Evolutionary conservation across 2,113 vertebrate species (phyloP).

Genomic region (Gavia stellata): DNA sequence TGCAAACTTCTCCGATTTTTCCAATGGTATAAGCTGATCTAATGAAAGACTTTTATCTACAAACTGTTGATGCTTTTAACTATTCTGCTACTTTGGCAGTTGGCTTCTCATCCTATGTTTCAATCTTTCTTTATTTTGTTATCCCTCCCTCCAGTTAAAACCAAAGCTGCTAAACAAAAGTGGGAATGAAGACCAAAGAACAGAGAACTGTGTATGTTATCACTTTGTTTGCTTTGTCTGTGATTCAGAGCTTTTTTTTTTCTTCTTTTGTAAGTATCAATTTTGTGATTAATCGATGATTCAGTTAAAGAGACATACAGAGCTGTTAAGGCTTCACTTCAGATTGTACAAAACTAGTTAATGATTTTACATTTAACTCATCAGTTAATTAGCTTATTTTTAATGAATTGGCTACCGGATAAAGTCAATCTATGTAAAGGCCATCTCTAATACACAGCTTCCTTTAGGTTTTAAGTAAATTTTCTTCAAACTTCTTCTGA

Average conservation of each 20-base stretch:
- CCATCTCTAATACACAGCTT: neutral
- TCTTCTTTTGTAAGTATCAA: neutral
- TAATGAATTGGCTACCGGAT: neutral
- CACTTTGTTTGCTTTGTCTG: neutral
- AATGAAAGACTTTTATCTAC: neutral
- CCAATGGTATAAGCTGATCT: neutral
- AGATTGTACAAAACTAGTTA: neutral
- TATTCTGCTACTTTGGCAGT: neutral
- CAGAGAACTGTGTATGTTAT: conserved; percentile 32
- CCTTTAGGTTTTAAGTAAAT: neutral
- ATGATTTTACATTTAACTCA: neutral
- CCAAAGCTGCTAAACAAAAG: conserved; percentile 21
- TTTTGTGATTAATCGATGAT: neutral
- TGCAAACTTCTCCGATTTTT: neutral
- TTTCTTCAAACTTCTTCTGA: neutral
- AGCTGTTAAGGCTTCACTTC: neutral
- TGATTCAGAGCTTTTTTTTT: neutral
- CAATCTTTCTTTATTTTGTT: neutral
- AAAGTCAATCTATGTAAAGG: neutral
- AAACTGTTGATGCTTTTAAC: neutral
- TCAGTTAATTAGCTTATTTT: neutral
- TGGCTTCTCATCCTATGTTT: neutral
- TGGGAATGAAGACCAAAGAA: conserved; percentile 3
- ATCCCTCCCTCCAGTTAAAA: conserved; percentile 61
- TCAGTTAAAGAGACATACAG: neutral